These are phyloP conservation scores for Caenorhabditis inopinata DNA, from an alignment of 1,140 invertebrate species.

Conservation along the genomic window DNA sequence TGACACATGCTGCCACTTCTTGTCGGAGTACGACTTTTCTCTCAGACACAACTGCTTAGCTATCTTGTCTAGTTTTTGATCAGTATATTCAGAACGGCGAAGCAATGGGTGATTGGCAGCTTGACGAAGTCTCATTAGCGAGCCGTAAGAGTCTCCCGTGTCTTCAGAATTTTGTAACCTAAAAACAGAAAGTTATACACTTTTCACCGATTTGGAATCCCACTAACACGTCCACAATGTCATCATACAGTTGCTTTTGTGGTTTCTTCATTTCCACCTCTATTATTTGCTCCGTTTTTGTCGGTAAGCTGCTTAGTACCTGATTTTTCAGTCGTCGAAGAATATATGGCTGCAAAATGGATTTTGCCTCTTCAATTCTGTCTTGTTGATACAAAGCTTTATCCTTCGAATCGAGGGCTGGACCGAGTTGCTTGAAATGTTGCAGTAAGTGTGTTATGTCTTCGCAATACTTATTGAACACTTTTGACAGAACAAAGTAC, in stretches of 20 bases:
- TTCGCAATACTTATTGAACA: slow-evolving; percentile 84
- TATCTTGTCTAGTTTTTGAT: slow-evolving; percentile 74
- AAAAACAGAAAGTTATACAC: background rate
- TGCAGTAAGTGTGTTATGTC: slow-evolving; percentile 82
- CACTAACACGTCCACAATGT: slow-evolving; percentile 71
- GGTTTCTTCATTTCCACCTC: slow-evolving; percentile 73
- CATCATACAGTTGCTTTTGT: slow-evolving; percentile 77
- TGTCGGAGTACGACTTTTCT: slow-evolving; percentile 76
- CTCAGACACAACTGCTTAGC: slow-evolving; percentile 74
- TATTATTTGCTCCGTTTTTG: slow-evolving; percentile 76
- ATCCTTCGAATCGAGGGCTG: background rate
- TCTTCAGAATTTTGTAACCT: slow-evolving; percentile 7
- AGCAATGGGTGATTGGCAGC: slow-evolving; percentile 85
- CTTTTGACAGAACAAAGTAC: slow-evolving; percentile 90
- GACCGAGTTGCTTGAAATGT: slow-evolving; percentile 67
- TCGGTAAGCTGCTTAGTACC: slow-evolving; percentile 76
- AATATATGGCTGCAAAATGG: slow-evolving; percentile 93
- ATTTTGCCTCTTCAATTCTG: slow-evolving; percentile 78
- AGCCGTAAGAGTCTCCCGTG: slow-evolving; percentile 74
- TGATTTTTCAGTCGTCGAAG: slow-evolving; percentile 80
- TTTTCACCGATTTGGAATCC: too few relatives aligned
- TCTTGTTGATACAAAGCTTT: slow-evolving; percentile 53
- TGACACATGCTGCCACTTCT: slow-evolving; percentile 78
- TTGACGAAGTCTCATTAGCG: slow-evolving; percentile 85
- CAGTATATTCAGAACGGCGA: slow-evolving; percentile 77